A percentile compares a stretch with the other conserved stretches of the same genome.
Evolutionary conservation across 1,140 invertebrate species (phyloP).

Genomic region (Mya arenaria): DNA sequence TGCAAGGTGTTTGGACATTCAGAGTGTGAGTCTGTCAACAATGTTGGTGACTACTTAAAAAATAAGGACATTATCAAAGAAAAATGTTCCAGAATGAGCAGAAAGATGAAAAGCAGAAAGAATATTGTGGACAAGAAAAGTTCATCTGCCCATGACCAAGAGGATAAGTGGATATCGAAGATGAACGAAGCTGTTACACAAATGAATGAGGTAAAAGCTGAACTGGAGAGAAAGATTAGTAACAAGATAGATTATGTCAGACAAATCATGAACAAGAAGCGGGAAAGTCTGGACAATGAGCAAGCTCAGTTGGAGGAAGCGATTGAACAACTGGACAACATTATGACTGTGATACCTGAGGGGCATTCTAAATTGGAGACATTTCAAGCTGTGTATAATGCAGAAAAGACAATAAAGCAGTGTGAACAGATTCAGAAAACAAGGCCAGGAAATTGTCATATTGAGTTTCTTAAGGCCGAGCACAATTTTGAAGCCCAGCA

Average conservation of each 20-base stretch:
- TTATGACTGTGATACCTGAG: not conserved
- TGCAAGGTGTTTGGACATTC: not conserved
- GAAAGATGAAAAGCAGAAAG: not conserved
- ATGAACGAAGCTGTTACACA: not conserved
- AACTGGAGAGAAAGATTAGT: conserved; percentile 9
- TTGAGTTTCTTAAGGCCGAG: not conserved
- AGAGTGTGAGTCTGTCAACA: not conserved
- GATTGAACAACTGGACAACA: not conserved
- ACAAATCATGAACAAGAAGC: not conserved
- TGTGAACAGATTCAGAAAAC: not conserved
- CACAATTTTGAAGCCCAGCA: conserved; percentile 25
- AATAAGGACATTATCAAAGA: not conserved
- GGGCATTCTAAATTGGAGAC: not conserved
- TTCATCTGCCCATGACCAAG: not conserved
- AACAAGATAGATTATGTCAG: not conserved
- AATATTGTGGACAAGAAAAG: not conserved
- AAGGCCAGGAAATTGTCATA: not conserved
- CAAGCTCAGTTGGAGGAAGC: not conserved
- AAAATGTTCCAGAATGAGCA: not conserved
- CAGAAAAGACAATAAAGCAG: not conserved
- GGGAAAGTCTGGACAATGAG: not conserved
- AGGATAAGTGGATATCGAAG: not conserved
- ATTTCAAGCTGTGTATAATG: not conserved
- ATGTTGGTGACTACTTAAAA: not conserved
- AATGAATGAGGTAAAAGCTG: conserved; percentile 5